phyloP scores from a whole-genome alignment of 2,797 vertebrate species.

The Pantherophis alleghaniensis region DNA sequence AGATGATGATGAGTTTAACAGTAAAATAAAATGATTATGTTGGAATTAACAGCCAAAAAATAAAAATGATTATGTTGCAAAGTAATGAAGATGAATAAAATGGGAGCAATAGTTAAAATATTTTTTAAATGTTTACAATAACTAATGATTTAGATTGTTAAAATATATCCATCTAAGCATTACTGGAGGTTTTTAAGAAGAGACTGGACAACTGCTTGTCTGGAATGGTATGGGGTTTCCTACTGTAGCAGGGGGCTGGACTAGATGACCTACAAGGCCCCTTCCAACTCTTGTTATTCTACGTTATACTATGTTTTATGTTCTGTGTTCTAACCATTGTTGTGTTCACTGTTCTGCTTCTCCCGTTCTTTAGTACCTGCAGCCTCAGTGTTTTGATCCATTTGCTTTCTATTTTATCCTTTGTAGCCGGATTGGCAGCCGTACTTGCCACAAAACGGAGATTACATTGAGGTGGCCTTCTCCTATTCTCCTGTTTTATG shows the following conservation, averaged over 20 bases:
- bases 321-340: neutral
- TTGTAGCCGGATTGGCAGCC: constrained; percentile 96
- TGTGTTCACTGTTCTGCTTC: neutral
- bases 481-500: constrained; percentile 93
- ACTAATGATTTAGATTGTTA: too few relatives aligned
- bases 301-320: neutral
- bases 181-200: neutral
- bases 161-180: too few relatives aligned
- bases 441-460: constrained; percentile 95
- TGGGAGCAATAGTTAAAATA: too few relatives aligned
- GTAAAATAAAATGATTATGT: too few relatives aligned
- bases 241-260: neutral
- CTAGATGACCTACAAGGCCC: neutral
- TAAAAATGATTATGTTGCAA: too few relatives aligned
- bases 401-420: constrained; percentile 22
- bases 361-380: neutral
- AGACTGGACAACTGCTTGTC: neutral
- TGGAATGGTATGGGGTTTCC: neutral
- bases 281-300: neutral
- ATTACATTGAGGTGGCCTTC: constrained; percentile 93
- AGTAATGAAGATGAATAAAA: too few relatives aligned
- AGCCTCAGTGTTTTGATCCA: neutral
- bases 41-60: too few relatives aligned
- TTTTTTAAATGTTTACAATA: too few relatives aligned
- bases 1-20: too few relatives aligned